phyloP scores from a whole-genome alignment of 2,888 invertebrate genomes.

The Drosophila ochracea region DNA sequence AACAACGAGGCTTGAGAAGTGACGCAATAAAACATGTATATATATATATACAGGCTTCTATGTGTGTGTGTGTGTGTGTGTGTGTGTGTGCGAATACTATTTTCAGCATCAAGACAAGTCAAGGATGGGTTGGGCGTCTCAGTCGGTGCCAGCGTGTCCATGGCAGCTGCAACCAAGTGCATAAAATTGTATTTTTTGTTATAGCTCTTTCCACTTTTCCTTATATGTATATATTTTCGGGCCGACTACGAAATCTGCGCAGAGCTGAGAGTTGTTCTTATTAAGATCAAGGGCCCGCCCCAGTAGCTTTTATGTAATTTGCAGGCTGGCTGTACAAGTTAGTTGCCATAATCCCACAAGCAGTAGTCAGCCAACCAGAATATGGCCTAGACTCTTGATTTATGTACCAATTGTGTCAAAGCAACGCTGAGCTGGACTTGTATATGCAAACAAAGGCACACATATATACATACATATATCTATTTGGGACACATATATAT shows the following conservation, averaged over 20 bases:
- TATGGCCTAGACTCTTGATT: conserved; percentile 22
- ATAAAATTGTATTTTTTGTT: conserved; percentile 54
- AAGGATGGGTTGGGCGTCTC: conserved; percentile 34
- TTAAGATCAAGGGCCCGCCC: conserved; percentile 56
- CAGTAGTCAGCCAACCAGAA: conserved; percentile 7
- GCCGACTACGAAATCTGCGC: conserved; percentile 33
- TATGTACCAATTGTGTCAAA: conserved; percentile 18
- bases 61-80: background rate
- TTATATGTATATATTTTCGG: conserved; percentile 9
- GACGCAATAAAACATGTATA: conserved; percentile 49
- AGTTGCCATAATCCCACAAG: conserved; percentile 42
- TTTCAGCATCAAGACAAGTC: conserved; percentile 62
- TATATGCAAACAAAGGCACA: background rate
- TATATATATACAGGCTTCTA: conserved; percentile 2
- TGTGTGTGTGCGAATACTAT: conserved; percentile 38
- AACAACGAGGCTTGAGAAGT: conserved; percentile 47
- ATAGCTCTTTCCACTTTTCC: background rate
- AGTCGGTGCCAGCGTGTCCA: conserved; percentile 38
- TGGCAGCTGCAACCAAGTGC: conserved; percentile 70
- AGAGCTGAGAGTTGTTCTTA: conserved; percentile 26
- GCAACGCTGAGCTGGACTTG: conserved; percentile 16
- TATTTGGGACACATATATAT: background rate
- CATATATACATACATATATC: background rate
- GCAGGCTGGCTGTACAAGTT: conserved; percentile 31
- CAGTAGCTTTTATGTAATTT: conserved; percentile 49